Base-by-base conservation (phyloP, 1,140 invertebrate species). In the Proctacanthus coquilletti region DNA sequence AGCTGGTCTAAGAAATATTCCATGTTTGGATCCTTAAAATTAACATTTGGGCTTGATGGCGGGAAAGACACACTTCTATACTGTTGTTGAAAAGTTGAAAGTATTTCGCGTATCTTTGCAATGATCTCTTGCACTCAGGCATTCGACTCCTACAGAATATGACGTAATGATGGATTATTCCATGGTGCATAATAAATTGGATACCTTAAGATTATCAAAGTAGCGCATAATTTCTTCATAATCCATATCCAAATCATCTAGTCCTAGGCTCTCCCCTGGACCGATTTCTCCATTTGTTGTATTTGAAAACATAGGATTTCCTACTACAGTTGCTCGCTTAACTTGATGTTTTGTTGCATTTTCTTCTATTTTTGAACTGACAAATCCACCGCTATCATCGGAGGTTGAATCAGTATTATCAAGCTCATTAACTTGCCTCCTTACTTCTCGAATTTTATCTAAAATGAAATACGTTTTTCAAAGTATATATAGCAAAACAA, bases 161-260 rank as follows among this genome's bases (percentile, higher is more conserved):
- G 18, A 9, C 18, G 20, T 8, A 31, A 11, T n/a, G 11, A 29
- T 20, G 8, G 3, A 38, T 31, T 30, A 25, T 25, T 25, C n/a
- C 23, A 25, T 25, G n/a, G 6, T 25, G 11, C 6, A 9, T 19
- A n/a, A n/a, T n/a, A n/a, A n/a, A n/a, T n/a, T n/a, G n/a, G n/a
- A n/a, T 65, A 75, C 91, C 71, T 95, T 95, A 50, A 96, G 69
- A 70, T 91, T 94, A 63, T 93, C 86, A 71, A 96, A 94, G 65
- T 95, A 93, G 52, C 91, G 82, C 83, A 93, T 88, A 55, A 96
- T 84, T 69, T 94, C 84, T 54, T 94, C 86, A 62, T 95, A 94
- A 59, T 94, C 86, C 84, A 95, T 88, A 48, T 85, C 85, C 41
- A 87, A 66, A 60, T 83, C 80, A 60, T 84, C 82, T 39, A 85